Evolutionary conservation across 2,797 vertebrate genomes (phyloP), one percentile per base, ranked within the genome.

Genomic region (Aplochiton taeniatus): DNA sequence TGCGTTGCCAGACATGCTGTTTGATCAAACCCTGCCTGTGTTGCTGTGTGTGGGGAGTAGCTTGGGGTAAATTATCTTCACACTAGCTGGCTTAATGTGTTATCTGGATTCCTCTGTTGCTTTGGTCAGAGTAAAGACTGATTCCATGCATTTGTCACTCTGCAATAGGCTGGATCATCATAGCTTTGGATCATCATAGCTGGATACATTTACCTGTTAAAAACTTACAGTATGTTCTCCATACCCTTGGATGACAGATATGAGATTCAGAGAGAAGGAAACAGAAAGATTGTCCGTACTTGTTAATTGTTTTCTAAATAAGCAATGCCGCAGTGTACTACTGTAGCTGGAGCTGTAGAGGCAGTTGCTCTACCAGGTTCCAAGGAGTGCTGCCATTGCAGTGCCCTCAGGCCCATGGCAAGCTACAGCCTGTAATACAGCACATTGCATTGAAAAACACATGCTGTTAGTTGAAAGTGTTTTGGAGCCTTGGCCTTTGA

Each of bases 41-140:
- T 52, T 73, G 71, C 74, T 31, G 47, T 59, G 0, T 3, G 18
- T 31, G 43, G 7, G 51, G 54, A 62, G 45, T 65, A 69, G 65
- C 63, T 70, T 57, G 46, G 48, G 31, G 18, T 77, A 67, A 80
- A 75, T 73, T 63, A 63, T 65, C 19, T 73, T 61, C 63, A 72
- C 43, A 63, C 13, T 50, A 42, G 60, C 50, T 47, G 1, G 19
- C 59, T 1, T 53, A 14, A 55, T 9, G 20, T 65, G 43, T 64
- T 76, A 52, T 64, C 50, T 74, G 69, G 4, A 1, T 18, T 66
- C 49, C 45, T 75, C 3, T 13, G 17, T 10, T 4, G 41, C 69
- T 68, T 70, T 66, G 54, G 59, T 9, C 53, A 57, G 11, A 53
- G 56, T 44, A 53, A 4, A 66, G 11, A 9, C 52, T 62, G 46